These are phyloP conservation scores for Aphaenogaster floridana DNA, from an alignment of 1,140 invertebrate genomes.

Conservation along the genomic window DNA sequence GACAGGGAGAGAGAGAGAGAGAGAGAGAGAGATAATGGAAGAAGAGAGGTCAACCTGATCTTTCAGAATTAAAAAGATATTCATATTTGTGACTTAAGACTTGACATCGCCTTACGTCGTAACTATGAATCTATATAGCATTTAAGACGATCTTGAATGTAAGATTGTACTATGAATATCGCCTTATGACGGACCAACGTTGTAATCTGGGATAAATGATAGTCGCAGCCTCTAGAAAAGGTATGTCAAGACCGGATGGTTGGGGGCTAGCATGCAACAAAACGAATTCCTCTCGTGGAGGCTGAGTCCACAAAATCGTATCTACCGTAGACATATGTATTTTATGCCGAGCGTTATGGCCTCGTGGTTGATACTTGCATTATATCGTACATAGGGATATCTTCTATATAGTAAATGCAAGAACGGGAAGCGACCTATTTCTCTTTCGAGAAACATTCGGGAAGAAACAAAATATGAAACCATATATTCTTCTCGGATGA, in stretches of 20 bases:
- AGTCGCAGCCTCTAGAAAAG: constrained; percentile 28
- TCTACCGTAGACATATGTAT: constrained; percentile 72
- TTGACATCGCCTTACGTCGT: neutral
- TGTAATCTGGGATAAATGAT: constrained; percentile 40
- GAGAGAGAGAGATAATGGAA: neutral
- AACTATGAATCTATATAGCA: constrained; percentile 4
- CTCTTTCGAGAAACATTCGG: constrained; percentile 62
- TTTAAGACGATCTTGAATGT: neutral
- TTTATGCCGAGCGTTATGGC: constrained; percentile 69
- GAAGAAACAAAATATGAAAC: constrained; percentile 43
- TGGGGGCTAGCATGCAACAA: constrained; percentile 22
- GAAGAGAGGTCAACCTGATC: too few species aligned
- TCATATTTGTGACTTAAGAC: constrained; percentile 13
- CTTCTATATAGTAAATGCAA: constrained; percentile 44
- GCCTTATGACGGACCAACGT: constrained; percentile 6
- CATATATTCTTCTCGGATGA: constrained; percentile 26
- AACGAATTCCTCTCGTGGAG: constrained; percentile 59
- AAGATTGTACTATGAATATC: constrained; percentile 24
- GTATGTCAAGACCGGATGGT: constrained; percentile 28
- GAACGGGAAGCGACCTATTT: constrained; percentile 62
- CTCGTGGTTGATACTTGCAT: constrained; percentile 67
- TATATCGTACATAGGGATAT: constrained; percentile 63
- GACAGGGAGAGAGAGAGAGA: neutral
- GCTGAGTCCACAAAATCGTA: constrained; percentile 63
- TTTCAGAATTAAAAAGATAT: constrained; percentile 11